Conservation (phyloP, 2,113 vertebrate genomes). For the Anarrhichthys ocellatus region DNA sequence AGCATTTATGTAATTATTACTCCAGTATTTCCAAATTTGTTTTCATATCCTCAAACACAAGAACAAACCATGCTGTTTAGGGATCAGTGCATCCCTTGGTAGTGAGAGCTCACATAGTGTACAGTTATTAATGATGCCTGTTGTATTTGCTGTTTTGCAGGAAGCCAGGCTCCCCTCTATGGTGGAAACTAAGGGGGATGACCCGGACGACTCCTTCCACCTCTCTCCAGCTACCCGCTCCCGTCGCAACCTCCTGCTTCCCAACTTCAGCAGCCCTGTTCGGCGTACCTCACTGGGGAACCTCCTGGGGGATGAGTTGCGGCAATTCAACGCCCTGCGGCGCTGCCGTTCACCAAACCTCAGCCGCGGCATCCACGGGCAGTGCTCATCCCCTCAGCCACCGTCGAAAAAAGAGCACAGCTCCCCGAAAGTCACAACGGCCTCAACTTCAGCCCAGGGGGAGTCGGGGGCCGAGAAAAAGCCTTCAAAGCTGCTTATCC, state of each 20-base stretch:
- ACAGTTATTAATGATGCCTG: not conserved
- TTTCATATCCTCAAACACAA: not conserved
- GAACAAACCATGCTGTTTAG: not conserved
- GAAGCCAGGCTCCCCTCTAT: constrained; percentile 87
- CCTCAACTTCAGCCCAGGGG: constrained; percentile 30
- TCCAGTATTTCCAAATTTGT: not conserved
- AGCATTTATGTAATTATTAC: not conserved
- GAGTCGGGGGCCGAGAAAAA: constrained; percentile 69
- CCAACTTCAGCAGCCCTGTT: constrained; percentile 86
- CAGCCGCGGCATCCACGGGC: constrained; percentile 75
- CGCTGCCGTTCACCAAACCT: constrained; percentile 86
- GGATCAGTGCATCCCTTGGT: not conserved
- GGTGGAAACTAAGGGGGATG: constrained; percentile 84
- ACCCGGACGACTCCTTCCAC: constrained; percentile 80
- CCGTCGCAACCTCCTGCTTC: constrained; percentile 86
- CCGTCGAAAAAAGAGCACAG: constrained; percentile 70
- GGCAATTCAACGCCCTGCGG: constrained; percentile 87
- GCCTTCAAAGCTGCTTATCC: constrained; percentile 90
- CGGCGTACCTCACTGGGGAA: constrained; percentile 88
- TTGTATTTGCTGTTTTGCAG: constrained; percentile 57
- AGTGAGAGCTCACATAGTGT: not conserved
- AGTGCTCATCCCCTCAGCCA: constrained; percentile 80
- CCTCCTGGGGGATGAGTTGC: constrained; percentile 90
- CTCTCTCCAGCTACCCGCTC: constrained; percentile 80
- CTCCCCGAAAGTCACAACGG: not conserved